Evolutionary conservation across 2,888 invertebrate genomes (phyloP).

Genomic region (Chymomyza caudatula): DNA sequence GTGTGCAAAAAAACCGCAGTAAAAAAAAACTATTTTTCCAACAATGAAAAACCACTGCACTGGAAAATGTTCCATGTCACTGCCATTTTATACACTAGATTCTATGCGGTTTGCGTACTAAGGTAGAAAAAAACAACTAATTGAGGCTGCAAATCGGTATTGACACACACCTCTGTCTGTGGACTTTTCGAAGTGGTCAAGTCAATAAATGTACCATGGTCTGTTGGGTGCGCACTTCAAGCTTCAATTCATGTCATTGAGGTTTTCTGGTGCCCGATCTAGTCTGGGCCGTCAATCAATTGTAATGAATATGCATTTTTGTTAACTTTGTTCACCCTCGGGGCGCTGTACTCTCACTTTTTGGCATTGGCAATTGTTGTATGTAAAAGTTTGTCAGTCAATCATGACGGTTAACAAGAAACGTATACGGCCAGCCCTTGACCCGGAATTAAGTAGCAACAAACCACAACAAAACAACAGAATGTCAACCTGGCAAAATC

Average conservation of each 20-base stretch:
- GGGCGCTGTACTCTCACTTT: background rate
- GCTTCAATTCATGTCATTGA: conserved; percentile 58
- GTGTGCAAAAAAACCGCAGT: conserved; percentile 29
- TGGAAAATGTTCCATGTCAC: conserved; percentile 51
- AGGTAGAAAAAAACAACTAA: conserved; percentile 24
- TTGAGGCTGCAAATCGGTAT: conserved; percentile 51
- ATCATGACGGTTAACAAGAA: background rate
- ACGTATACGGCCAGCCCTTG: background rate
- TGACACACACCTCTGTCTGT: background rate
- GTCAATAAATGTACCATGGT: conserved; percentile 58
- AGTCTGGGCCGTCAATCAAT: conserved; percentile 59
- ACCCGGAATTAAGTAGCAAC: background rate
- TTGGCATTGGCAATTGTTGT: background rate
- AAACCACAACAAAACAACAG: background rate
- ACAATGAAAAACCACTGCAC: conserved; percentile 49
- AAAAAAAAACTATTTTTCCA: conserved; percentile 23
- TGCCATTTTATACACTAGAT: conserved; percentile 12
- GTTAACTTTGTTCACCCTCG: background rate
- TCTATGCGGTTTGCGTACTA: conserved; percentile 32
- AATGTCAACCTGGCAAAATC: background rate
- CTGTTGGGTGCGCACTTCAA: conserved; percentile 62
- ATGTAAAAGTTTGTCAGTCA: background rate
- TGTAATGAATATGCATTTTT: conserved; percentile 70
- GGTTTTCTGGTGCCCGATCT: conserved; percentile 41
- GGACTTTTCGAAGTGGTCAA: background rate